Conservation (phyloP, 2,113 vertebrate genomes). For the Callipepla squamata region DNA sequence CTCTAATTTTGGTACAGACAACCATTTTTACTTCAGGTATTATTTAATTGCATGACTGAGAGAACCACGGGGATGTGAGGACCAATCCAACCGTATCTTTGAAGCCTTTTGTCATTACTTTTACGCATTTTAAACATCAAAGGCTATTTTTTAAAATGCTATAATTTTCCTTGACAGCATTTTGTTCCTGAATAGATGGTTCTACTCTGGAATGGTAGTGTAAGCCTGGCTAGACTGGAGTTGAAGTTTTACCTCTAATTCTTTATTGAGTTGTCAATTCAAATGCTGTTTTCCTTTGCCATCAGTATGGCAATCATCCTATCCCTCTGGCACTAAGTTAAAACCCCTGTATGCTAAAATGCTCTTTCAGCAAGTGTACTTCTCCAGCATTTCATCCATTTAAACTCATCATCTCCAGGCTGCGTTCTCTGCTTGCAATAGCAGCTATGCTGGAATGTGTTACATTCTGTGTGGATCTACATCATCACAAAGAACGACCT, state of each 20-base stretch:
- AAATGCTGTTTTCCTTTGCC: background rate
- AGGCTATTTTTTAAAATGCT: constrained; percentile 20
- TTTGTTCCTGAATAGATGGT: background rate
- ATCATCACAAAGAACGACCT: background rate
- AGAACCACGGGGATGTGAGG: background rate
- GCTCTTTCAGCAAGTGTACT: background rate
- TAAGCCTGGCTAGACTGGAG: background rate
- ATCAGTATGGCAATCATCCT: background rate
- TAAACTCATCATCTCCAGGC: background rate
- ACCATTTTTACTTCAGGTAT: background rate
- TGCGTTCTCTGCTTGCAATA: background rate
- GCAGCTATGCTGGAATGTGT: background rate
- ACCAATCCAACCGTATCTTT: background rate
- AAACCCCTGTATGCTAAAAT: background rate
- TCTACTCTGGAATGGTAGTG: background rate
- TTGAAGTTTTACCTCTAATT: constrained; percentile 34
- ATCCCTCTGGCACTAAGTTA: background rate
- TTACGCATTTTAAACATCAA: constrained; percentile 16
- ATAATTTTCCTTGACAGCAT: constrained; percentile 14
- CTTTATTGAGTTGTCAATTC: constrained; percentile 35
- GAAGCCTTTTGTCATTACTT: constrained; percentile 17
- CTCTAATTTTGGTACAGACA: background rate
- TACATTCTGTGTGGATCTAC: background rate
- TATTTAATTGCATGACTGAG: background rate
- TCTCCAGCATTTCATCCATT: background rate